These are phyloP conservation scores for Nematostella vectensis DNA, from an alignment of 92 coral and sea anemone genomes.

Conservation along the genomic window DNA sequence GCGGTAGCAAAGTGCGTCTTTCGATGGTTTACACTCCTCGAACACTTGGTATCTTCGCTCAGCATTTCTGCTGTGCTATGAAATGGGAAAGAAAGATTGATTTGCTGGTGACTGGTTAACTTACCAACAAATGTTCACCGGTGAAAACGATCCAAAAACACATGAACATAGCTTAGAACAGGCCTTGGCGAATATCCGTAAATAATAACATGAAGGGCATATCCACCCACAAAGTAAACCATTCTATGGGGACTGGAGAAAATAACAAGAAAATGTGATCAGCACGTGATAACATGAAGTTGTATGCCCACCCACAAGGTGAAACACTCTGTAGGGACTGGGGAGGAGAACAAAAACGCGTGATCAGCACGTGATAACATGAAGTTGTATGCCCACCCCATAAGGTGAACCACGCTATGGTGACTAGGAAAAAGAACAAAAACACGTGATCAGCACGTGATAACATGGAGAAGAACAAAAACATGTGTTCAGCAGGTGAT, in stretches of 20 bases:
- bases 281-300: too few species aligned
- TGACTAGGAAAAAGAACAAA: not conserved
- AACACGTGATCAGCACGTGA: not conserved
- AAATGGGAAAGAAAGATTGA: too few species aligned
- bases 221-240: slow-evolving; percentile 82
- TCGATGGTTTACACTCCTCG: too few species aligned
- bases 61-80: too few species aligned
- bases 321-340: slow-evolving; percentile 92
- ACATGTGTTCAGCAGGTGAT: too few species aligned
- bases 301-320: too few species aligned
- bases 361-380: too few species aligned
- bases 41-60: too few species aligned
- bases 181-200: slow-evolving; percentile 86
- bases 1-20: too few species aligned
- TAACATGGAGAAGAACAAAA: not conserved
- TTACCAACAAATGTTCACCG: slow-evolving; percentile 91
- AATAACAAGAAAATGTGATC: not conserved
- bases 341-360: not conserved
- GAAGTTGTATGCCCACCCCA: too few species aligned
- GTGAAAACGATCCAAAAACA: slow-evolving; percentile 92
- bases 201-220: slow-evolving; percentile 84
- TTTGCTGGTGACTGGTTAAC: too few species aligned
- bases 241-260: slow-evolving; percentile 77
- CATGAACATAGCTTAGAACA: slow-evolving; percentile 81
- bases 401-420: too few species aligned